Conservation (phyloP, 2,113 vertebrate genomes). For the Toxotes jaculatrix region DNA sequence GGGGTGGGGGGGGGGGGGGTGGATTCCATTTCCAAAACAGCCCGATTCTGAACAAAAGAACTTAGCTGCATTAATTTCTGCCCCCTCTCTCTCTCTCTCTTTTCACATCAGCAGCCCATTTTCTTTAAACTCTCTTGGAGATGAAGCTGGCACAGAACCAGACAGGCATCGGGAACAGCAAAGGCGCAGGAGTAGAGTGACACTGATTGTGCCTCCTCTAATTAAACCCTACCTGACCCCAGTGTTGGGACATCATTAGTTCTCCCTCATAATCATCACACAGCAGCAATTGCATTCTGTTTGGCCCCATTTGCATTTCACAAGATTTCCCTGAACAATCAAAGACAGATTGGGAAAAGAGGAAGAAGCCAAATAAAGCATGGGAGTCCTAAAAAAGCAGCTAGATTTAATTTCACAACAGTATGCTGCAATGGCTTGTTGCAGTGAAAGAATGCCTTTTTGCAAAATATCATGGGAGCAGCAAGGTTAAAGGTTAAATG, state of each 20-base stretch:
- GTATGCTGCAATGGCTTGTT: background rate
- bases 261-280: constrained; percentile 92
- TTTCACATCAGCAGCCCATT: constrained; percentile 87
- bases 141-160: constrained; percentile 90
- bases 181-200: constrained; percentile 88
- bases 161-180: constrained; percentile 79
- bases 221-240: constrained; percentile 98
- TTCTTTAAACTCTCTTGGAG: constrained; percentile 87
- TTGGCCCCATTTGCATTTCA: constrained; percentile 91
- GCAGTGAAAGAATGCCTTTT: constrained; percentile 23
- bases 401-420: constrained; percentile 51
- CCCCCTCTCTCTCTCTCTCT: constrained; percentile 67
- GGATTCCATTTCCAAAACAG: constrained; percentile 68
- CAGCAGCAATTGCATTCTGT: constrained; percentile 93
- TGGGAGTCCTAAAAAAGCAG: constrained; percentile 31
- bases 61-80: constrained; percentile 75
- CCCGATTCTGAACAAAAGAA: constrained; percentile 77
- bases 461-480: constrained; percentile 44
- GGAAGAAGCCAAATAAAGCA: constrained; percentile 57
- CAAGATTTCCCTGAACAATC: constrained; percentile 85
- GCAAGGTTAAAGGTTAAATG: constrained; percentile 48
- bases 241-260: constrained; percentile 97
- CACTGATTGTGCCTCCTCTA: constrained; percentile 96
- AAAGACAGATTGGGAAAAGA: constrained; percentile 68
- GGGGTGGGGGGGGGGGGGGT: constrained; percentile 19